Conservation (phyloP, 2,888 invertebrate species). For the Athrips mouffetella region DNA sequence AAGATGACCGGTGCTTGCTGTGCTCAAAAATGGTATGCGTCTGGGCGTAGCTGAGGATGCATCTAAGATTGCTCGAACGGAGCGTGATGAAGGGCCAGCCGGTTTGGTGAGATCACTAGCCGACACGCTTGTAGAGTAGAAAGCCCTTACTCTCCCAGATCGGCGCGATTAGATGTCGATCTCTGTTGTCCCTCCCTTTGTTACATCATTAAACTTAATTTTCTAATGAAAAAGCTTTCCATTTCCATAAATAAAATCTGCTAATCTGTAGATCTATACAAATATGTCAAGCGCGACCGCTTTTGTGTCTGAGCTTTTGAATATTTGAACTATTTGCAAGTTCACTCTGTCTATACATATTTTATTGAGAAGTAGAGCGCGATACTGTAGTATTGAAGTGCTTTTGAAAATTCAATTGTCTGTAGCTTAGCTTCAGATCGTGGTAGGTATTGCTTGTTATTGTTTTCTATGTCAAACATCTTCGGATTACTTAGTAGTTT, state of each 20-base stretch:
- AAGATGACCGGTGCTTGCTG: slow-evolving; percentile 67
- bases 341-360: background rate
- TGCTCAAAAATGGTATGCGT: slow-evolving; percentile 60
- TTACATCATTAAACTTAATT: too few species aligned
- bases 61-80: slow-evolving; percentile 57
- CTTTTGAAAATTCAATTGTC: background rate
- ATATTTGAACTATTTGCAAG: background rate
- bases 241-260: too few species aligned
- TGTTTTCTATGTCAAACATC: too few species aligned
- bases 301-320: background rate
- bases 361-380: background rate
- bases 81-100: slow-evolving; percentile 73
- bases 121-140: slow-evolving; percentile 47
- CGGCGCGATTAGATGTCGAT: slow-evolving; percentile 9
- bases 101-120: slow-evolving; percentile 72
- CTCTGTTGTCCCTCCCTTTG: slow-evolving; percentile 1
- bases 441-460: too few species aligned
- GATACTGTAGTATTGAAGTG: background rate
- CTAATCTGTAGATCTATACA: background rate
- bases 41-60: slow-evolving; percentile 61
- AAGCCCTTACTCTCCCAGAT: slow-evolving; percentile 34
- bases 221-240: too few species aligned
- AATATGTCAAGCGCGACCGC: background rate
- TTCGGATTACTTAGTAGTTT: too few species aligned
- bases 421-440: background rate